A percentile compares a stretch with the other conserved stretches of the same genome.
Evolutionary conservation across 2,797 vertebrate species (phyloP).

Genomic region (Bryconaethiops microstoma): DNA sequence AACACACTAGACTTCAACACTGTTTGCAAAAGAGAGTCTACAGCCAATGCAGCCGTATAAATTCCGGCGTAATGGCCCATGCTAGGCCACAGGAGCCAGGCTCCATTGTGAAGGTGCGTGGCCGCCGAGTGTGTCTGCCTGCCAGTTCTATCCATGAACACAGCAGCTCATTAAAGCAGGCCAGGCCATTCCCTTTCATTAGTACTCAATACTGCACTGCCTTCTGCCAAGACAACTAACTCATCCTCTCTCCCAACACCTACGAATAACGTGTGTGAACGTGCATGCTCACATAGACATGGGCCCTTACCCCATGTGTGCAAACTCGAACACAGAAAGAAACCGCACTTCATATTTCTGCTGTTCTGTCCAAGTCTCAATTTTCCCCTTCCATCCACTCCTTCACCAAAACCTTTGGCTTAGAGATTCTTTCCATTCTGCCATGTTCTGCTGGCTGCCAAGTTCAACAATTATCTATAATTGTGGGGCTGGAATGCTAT

Average conservation of each 20-base stretch:
- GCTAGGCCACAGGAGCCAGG: not conserved
- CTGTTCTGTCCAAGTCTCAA: slow-evolving; percentile 18
- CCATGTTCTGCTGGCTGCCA: slow-evolving; percentile 54
- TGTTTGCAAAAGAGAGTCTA: not conserved
- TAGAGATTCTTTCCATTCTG: slow-evolving; percentile 60
- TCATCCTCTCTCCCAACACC: slow-evolving; percentile 29
- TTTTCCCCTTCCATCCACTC: slow-evolving; percentile 24
- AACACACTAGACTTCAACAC: not conserved
- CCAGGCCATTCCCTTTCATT: slow-evolving; percentile 47
- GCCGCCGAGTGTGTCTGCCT: slow-evolving; percentile 3
- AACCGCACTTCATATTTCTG: slow-evolving; percentile 38
- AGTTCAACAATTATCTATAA: slow-evolving; percentile 66
- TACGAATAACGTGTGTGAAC: not conserved
- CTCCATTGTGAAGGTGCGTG: not conserved
- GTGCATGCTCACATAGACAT: slow-evolving; percentile 5
- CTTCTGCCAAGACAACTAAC: slow-evolving; percentile 20
- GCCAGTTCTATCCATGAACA: slow-evolving; percentile 23
- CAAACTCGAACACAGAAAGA: slow-evolving; percentile 16
- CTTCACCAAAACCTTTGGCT: slow-evolving; percentile 51
- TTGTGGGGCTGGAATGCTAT: slow-evolving; percentile 63
- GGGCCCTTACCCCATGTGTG: not conserved
- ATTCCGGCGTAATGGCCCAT: not conserved
- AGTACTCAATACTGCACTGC: slow-evolving; percentile 34
- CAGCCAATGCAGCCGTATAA: not conserved
- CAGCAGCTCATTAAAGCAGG: slow-evolving; percentile 46